Evolutionary conservation across 2,113 vertebrate genomes (phyloP).

Genomic region (Oreochromis tanganicae): DNA sequence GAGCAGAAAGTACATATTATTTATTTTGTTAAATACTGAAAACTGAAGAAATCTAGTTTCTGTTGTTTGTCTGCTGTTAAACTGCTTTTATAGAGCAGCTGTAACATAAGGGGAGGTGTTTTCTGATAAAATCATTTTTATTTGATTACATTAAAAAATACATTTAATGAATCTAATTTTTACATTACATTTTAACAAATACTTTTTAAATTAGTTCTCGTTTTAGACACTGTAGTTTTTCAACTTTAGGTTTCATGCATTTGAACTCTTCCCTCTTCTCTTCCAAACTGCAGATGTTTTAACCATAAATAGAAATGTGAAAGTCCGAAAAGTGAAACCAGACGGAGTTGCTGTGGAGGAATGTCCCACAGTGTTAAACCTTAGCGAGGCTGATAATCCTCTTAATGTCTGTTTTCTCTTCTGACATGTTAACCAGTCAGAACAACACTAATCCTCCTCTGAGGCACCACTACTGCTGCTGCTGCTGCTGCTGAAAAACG

Average conservation of each 20-base stretch:
- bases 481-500: not conserved
- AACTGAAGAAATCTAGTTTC: not conserved
- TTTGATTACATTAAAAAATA: not conserved
- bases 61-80: not conserved
- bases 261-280: not conserved
- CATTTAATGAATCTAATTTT: not conserved
- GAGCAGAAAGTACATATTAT: not conserved
- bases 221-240: not conserved
- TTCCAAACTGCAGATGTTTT: not conserved
- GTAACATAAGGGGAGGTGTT: not conserved
- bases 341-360: not conserved
- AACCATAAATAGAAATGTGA: not conserved
- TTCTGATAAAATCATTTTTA: not conserved
- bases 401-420: conserved; percentile 28
- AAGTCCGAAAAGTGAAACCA: not conserved
- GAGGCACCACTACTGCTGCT: not conserved
- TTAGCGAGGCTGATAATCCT: conserved; percentile 6
- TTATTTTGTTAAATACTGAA: not conserved
- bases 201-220: not conserved
- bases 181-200: not conserved
- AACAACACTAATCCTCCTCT: conserved; percentile 1
- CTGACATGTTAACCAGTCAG: conserved; percentile 27
- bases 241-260: not conserved
- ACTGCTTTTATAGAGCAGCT: not conserved
- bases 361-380: not conserved